Conservation (phyloP, 2,888 invertebrate genomes). For the Folsomia candida region DNA sequence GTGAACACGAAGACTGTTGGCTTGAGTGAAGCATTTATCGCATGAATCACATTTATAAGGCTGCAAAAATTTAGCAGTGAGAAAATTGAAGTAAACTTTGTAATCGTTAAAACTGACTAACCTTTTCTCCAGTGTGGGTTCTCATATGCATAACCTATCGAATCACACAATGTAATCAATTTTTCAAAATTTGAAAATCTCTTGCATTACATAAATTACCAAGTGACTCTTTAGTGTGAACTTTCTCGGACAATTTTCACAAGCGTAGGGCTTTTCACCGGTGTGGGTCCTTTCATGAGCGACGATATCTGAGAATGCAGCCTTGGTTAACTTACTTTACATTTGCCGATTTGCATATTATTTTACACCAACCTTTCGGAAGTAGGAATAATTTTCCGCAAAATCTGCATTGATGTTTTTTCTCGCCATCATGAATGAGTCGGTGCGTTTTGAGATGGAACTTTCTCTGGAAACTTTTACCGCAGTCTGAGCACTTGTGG, state of each 20-base stretch:
- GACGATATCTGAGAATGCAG: not conserved
- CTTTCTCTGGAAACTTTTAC: slow-evolving; percentile 40
- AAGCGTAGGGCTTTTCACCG: not conserved
- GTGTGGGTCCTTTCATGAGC: slow-evolving; percentile 7
- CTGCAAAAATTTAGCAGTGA: no score
- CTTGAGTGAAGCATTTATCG: slow-evolving; percentile 6
- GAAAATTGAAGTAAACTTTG: no score
- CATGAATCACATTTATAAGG: slow-evolving; percentile 14
- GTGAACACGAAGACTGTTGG: slow-evolving; percentile 13
- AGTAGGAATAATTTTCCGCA: slow-evolving; percentile 42
- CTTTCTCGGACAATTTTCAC: not conserved
- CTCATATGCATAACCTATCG: slow-evolving; percentile 1
- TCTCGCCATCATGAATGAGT: slow-evolving; percentile 38
- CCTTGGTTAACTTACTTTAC: not conserved
- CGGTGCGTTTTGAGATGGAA: slow-evolving; percentile 41
- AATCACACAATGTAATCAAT: not conserved
- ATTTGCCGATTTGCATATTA: not conserved
- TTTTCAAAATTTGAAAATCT: not conserved
- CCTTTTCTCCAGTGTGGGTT: slow-evolving; percentile 13
- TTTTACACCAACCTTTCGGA: slow-evolving; percentile 38
- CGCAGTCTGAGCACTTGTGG: slow-evolving; percentile 34
- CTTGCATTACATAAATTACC: not conserved
- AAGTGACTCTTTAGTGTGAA: slow-evolving; percentile 15
- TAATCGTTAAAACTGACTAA: not conserved
- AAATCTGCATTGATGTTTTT: slow-evolving; percentile 40